These are phyloP conservation scores for Axis porcinus DNA, from an alignment of 2,113 vertebrate species.

Conservation along the genomic window DNA sequence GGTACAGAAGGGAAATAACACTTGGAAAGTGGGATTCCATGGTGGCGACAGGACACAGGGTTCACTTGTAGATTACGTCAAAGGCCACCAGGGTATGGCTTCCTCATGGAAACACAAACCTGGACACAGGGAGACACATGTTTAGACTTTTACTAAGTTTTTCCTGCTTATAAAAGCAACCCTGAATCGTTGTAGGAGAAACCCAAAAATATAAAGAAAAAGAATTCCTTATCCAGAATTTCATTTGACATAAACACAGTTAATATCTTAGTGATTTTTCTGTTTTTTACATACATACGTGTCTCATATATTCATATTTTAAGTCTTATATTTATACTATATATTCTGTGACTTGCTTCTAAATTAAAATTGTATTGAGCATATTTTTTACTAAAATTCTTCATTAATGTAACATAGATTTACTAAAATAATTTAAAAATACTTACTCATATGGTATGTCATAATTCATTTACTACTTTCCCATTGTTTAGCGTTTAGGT, in stretches of 20 bases:
- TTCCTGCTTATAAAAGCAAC: neutral
- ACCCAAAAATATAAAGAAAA: neutral
- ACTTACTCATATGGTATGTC: neutral
- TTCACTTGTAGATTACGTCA: neutral
- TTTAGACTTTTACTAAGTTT: neutral
- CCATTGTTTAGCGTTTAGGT: neutral
- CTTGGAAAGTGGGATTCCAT: neutral
- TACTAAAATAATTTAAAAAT: neutral
- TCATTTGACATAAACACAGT: neutral
- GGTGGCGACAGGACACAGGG: neutral
- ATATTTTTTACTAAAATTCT: neutral
- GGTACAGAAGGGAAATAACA: neutral
- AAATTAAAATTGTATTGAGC: neutral
- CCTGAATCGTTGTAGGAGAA: neutral
- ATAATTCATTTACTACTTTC: neutral
- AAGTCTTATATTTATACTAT: neutral
- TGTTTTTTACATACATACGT: neutral
- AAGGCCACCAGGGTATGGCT: neutral
- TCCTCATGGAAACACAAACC: constrained; percentile 11
- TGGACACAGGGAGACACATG: neutral
- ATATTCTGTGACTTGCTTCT: neutral
- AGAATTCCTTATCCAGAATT: neutral
- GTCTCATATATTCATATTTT: neutral
- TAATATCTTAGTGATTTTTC: neutral
- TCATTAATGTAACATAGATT: neutral